phyloP scores from a whole-genome alignment of 2,888 invertebrate species.

The Epistrophe grossulariae region DNA sequence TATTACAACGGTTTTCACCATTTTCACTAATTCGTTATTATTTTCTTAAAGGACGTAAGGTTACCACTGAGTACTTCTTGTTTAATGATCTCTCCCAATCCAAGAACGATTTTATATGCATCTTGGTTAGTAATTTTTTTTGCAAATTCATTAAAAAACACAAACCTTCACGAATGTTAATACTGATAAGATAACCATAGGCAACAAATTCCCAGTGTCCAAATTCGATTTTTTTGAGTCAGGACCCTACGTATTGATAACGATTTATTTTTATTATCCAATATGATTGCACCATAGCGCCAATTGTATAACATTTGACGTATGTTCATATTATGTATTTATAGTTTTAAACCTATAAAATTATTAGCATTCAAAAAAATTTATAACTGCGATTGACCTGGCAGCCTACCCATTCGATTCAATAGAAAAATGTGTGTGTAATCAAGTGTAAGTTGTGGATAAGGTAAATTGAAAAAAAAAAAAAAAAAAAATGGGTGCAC shows the following conservation, averaged over 20 bases:
- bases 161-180: not conserved
- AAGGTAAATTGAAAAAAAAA: no score
- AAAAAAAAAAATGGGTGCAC: no score
- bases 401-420: no score
- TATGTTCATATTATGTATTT: not conserved
- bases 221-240: not conserved
- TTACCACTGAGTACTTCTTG: not conserved
- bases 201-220: not conserved
- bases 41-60: not conserved
- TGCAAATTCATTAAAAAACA: not conserved
- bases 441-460: no score
- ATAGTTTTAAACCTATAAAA: not conserved
- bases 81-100: not conserved
- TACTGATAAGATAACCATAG: constrained; percentile 10
- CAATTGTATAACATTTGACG: not conserved
- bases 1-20: not conserved
- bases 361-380: not conserved
- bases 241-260: not conserved
- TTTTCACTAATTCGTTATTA: not conserved
- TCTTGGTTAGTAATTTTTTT: not conserved
- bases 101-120: constrained; percentile 12
- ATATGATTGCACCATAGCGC: not conserved
- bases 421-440: no score
- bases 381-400: no score
- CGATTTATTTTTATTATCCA: not conserved